Conservation (phyloP, 2,113 vertebrate genomes). For the Saguinus midas region DNA sequence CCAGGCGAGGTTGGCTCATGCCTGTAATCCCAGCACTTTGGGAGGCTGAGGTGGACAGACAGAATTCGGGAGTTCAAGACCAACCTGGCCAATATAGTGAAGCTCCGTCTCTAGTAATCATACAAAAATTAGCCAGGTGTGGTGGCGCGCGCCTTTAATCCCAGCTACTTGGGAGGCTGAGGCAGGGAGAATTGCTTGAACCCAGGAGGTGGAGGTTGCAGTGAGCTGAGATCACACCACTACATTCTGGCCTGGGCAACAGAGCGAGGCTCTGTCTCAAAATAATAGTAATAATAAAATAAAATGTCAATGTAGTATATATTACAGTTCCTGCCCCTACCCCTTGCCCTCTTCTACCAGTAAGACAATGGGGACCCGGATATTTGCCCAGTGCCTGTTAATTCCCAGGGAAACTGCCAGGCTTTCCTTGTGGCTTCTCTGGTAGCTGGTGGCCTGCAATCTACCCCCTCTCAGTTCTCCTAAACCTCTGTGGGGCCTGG, state of each 20-base stretch:
- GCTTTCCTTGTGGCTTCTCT: neutral
- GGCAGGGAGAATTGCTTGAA: neutral
- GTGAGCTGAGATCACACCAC: neutral
- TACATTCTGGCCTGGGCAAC: neutral
- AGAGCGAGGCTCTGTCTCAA: too few relatives aligned
- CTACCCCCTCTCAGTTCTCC: neutral
- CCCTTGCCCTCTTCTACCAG: neutral
- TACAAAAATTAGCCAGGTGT: neutral
- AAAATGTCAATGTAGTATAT: fast-evolving
- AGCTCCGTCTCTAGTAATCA: neutral
- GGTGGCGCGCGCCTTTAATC: neutral
- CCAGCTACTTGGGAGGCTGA: neutral
- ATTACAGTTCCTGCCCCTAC: fast-evolving
- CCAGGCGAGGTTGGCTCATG: neutral
- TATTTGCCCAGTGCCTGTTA: neutral
- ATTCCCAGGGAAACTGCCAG: neutral
- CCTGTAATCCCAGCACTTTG: neutral
- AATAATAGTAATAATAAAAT: too few relatives aligned
- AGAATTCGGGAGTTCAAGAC: neutral
- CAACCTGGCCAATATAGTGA: neutral
- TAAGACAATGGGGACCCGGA: neutral
- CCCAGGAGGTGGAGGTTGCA: neutral
- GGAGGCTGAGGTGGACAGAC: neutral
- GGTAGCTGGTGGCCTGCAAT: neutral
- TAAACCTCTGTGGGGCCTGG: constrained; percentile 21